Base-by-base conservation (phyloP, 2,888 invertebrate species). In the Drosophila mimetica region DNA sequence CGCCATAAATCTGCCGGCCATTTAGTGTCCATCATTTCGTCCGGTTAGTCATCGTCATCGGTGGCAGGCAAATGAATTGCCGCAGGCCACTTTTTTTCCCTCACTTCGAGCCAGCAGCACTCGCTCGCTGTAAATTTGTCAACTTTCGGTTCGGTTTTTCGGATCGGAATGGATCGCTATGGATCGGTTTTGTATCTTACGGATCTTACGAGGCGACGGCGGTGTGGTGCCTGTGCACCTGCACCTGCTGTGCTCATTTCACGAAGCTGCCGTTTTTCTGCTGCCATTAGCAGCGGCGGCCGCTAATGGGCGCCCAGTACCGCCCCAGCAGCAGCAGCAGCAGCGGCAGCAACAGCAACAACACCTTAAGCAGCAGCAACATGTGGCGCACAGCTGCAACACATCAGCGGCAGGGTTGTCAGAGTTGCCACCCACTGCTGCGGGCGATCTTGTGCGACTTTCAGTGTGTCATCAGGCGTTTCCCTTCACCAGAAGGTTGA, bases 331-430 rank as follows among this genome's bases (percentile, higher is more conserved):
- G 36, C 63, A 60, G 7, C 25, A 25, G 25, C 25, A 25, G 2
- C 60, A 63, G 14, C 66, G 39, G 16, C 77, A 55, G 34, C 77
- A 46, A n/a, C 51, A 20, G 20, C 52, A 20, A 22, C 59, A 50
- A 28, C 52, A 30, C 22, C 44, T 13, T 8, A 4, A 25, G 36
- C 54, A 28, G 50, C 71, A 76, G 85, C 83, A 84, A 84, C 88
- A 84, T 84, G 84, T 84, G 88, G 86, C 74, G 86, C 84, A 84
- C 84, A 87, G 84, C 84, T 84, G 84, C 84, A 85, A 74, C 79
- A 87, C 82, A 82, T 87, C 83, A 87, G 75, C 75, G 75, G 50
- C 81, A 75, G 80, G 71, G 70, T 71, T 81, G 73, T 76, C 87
- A 84, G 84, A 78, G 82, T 82, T 84, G 80, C 84, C 84, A 84